Evolutionary conservation across 2,113 vertebrate species (phyloP), one percentile per base, ranked within the genome.

Genomic region (Nesogale talazaci): DNA sequence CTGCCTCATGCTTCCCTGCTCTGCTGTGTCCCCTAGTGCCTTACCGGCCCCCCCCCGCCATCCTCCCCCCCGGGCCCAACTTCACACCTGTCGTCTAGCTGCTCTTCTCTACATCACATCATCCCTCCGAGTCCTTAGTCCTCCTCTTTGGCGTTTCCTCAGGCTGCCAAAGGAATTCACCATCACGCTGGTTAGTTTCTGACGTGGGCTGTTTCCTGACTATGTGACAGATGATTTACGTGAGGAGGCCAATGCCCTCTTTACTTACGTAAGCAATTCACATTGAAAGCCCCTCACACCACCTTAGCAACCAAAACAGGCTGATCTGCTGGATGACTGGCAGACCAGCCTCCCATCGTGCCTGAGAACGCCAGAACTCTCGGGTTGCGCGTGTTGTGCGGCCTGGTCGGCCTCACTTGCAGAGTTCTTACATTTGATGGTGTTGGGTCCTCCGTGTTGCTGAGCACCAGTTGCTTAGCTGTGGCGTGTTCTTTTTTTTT

Each of bases 231-330:
- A 67, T 29, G 36, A 23, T 65, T 69, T 81, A 75, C 84, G 52
- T 61, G 36, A n/a, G n/a, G n/a, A n/a, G 38, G 77, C 77, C 63
- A 29, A 59, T 22, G 0, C 27, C 78, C 19, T 78, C 76, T 34
- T 82, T 17, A 46, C 90, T 77, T 82, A 78, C 70, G 2, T 42
- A 63, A 40, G 23, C 36, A 80, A 90, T 92, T 88, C 27, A 5
- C 40, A 31, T 92, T 75, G 22, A 65, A 23, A 1, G 14, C 14
- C 81, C 82, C 78, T 72, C 59, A 57, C 4, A 17, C 65, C 42
- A 67, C n/a, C 27, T 92, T 75, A 70, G 0, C 63, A 63, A 81
- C 70, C 22, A 88, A 42, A 81, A 42, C 36, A 25, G 12, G 19
- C 46, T n/a, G 22, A 63, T 88, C 0, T 78, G 42, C 77, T 27